A percentile compares a stretch with the other conserved stretches of the same genome.
Evolutionary conservation across 2,113 vertebrate genomes (phyloP).

Genomic region (Xiphophorus hellerii): DNA sequence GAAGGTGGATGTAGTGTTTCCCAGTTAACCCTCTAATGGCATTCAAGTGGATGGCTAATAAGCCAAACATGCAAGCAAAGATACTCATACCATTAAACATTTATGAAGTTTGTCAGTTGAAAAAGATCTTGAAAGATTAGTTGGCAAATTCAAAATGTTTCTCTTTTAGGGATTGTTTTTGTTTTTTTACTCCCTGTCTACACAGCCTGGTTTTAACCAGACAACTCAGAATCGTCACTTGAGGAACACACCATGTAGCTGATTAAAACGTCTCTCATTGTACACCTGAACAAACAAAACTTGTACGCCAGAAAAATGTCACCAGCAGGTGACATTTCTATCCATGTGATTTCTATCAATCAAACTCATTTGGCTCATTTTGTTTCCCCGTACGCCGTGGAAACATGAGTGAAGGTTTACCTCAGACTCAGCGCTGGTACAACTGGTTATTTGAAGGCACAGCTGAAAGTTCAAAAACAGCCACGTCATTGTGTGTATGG

Average conservation of each 20-base stretch:
- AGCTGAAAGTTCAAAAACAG: constrained; percentile 47
- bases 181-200: no score
- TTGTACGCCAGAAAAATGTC: background rate
- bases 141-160: background rate
- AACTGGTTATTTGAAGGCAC: background rate
- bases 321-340: background rate
- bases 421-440: background rate
- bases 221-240: no score
- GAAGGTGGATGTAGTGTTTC: constrained; percentile 41
- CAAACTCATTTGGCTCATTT: background rate
- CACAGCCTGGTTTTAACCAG: no score
- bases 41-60: background rate
- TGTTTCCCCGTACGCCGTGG: background rate
- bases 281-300: no score
- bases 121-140: background rate
- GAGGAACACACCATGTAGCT: no score
- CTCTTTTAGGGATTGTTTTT: background rate
- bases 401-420: background rate
- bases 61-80: background rate
- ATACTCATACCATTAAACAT: background rate
- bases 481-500: constrained; percentile 57
- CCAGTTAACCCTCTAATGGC: background rate
- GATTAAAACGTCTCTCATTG: no score
- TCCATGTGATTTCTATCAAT: background rate
- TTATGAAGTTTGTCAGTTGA: background rate